These are phyloP conservation scores for Pristionchus exspectatus DNA, from an alignment of 2,888 invertebrate genomes.

Conservation along the genomic window DNA sequence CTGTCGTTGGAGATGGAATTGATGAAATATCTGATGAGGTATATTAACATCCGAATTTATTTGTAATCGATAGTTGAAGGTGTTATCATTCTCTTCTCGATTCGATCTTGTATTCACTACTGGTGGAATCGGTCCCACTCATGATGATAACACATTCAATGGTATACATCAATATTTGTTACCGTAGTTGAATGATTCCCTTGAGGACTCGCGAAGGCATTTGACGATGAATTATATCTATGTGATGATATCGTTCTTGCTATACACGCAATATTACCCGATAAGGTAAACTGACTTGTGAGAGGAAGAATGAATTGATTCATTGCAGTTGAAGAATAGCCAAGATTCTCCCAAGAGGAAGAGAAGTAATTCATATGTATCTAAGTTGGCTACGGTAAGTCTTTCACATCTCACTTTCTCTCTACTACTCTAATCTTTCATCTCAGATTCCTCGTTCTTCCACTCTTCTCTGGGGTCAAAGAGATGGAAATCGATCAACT, in stretches of 20 bases:
- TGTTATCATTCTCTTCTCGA: conserved; percentile 79
- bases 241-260: conserved; percentile 80
- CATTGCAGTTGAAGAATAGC: conserved; percentile 70
- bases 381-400: conserved; percentile 41
- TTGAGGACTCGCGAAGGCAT: conserved; percentile 81
- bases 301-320: not conserved
- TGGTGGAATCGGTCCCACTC: conserved; percentile 88
- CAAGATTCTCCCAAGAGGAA: conserved; percentile 66
- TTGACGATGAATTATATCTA: conserved; percentile 79
- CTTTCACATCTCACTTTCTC: not conserved
- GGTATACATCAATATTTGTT: conserved; percentile 79
- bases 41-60: not conserved
- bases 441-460: conserved; percentile 80
- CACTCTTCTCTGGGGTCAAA: conserved; percentile 81
- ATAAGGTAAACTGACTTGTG: not conserved
- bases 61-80: conserved; percentile 39
- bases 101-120: conserved; percentile 85
- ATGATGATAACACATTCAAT: conserved; percentile 88
- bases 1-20: conserved; percentile 85
- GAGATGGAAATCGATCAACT: conserved; percentile 80
- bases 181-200: not conserved
- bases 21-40: conserved; percentile 84
- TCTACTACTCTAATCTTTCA: not conserved
- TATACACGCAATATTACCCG: conserved; percentile 78
- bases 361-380: conserved; percentile 15